Percentiles rank a stretch among this genome's conserved stretches.
Evolutionary conservation across 2,113 vertebrate species (phyloP).

Genomic region (Steatornis caripensis): DNA sequence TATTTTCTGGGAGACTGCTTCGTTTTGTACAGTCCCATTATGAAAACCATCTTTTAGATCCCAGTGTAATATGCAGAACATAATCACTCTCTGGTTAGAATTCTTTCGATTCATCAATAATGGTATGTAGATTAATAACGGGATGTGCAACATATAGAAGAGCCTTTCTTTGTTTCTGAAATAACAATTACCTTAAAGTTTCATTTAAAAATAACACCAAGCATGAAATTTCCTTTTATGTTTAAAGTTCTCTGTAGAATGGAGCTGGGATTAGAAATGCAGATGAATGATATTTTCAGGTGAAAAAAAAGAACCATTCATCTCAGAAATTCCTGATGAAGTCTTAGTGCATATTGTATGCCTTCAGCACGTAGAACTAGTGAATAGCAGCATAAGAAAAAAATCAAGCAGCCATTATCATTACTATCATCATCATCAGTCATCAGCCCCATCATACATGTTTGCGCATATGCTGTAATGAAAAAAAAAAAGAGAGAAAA

Average conservation of each 20-base stretch:
- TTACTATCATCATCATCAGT: slow-evolving; percentile 36
- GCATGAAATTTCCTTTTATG: neutral
- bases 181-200: neutral
- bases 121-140: neutral
- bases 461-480: neutral
- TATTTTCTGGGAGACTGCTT: neutral
- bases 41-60: neutral
- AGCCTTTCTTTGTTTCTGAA: neutral
- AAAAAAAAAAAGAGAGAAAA: neutral
- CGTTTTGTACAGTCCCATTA: neutral
- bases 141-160: neutral
- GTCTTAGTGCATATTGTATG: neutral
- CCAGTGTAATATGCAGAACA: neutral
- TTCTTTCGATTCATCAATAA: neutral
- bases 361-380: neutral
- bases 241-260: neutral
- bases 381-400: slow-evolving; percentile 28
- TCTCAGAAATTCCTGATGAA: slow-evolving; percentile 23
- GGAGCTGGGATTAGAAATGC: neutral
- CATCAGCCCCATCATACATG: slow-evolving; percentile 24
- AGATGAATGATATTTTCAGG: neutral
- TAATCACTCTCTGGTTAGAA: neutral
- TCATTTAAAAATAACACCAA: neutral
- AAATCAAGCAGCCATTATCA: slow-evolving; percentile 39
- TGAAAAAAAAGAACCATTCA: neutral